Percentiles rank a stretch among this genome's conserved stretches.
Evolutionary conservation across 2,797 vertebrate species (phyloP).

Genomic region (Falco rusticolus): DNA sequence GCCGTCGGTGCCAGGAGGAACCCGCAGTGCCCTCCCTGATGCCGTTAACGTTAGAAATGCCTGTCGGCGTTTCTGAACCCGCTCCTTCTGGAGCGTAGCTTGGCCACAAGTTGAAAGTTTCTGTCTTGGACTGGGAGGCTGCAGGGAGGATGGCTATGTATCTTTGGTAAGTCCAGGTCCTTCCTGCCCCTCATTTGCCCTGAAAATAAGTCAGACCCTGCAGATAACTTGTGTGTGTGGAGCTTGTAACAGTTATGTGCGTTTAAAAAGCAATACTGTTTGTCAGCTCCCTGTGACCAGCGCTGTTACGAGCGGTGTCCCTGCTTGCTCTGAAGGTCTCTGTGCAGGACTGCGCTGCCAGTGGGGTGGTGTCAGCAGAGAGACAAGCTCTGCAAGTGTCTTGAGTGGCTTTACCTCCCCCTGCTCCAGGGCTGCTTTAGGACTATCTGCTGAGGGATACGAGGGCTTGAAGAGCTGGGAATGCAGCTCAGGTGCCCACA

Average conservation of each 20-base stretch:
- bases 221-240: neutral
- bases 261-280: neutral
- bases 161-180: neutral
- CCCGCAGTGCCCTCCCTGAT: neutral
- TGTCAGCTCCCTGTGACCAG: neutral
- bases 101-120: neutral
- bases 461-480: neutral
- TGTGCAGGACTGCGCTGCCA: neutral
- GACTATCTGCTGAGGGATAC: neutral
- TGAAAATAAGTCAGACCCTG: neutral
- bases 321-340: neutral
- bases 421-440: neutral
- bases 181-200: neutral
- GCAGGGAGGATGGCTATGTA: neutral
- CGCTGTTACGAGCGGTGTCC: neutral
- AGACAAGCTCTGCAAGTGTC: neutral
- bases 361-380: neutral
- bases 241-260: neutral
- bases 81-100: neutral
- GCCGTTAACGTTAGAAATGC: neutral
- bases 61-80: fast-evolving
- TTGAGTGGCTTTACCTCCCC: neutral
- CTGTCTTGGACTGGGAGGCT: neutral
- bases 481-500: fast-evolving
- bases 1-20: neutral